Percentiles rank a stretch among this genome's conserved stretches.
Evolutionary conservation across 1,140 invertebrate genomes (phyloP).

Genomic region (Scaptodrosophila lebanonensis): DNA sequence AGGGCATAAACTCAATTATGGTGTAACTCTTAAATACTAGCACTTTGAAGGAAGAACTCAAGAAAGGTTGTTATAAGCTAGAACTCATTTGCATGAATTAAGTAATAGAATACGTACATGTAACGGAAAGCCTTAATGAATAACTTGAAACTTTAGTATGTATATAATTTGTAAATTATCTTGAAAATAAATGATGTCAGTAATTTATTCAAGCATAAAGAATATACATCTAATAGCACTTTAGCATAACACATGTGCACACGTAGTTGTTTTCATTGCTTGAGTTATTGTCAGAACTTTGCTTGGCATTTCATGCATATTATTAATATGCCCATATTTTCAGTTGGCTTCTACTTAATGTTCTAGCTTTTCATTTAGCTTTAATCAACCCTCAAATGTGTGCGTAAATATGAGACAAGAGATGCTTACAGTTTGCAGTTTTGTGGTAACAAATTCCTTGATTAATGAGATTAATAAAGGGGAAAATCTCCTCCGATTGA

Average conservation of each 20-base stretch:
- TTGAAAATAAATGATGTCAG: slow-evolving; percentile 45
- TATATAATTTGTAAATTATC: slow-evolving; percentile 47
- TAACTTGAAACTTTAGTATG: slow-evolving; percentile 19
- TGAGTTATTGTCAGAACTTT: slow-evolving; percentile 51
- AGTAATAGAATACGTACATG: slow-evolving; percentile 25
- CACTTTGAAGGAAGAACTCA: background rate
- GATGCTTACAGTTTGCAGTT: slow-evolving; percentile 50
- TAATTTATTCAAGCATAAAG: slow-evolving; percentile 61
- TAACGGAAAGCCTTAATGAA: slow-evolving; percentile 26
- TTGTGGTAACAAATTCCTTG: slow-evolving; percentile 29
- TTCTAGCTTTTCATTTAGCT: slow-evolving; percentile 39
- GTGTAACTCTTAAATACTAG: too few relatives aligned
- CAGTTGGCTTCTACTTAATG: slow-evolving; percentile 1
- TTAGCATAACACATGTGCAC: slow-evolving; percentile 13
- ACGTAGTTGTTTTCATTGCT: slow-evolving; percentile 19
- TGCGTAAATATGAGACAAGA: slow-evolving; percentile 18
- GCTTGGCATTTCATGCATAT: slow-evolving; percentile 41
- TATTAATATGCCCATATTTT: slow-evolving; percentile 31
- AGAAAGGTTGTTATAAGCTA: too few relatives aligned
- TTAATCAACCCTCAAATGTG: slow-evolving; percentile 39
- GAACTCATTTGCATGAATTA: slow-evolving; percentile 5
- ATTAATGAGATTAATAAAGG: slow-evolving; percentile 66
- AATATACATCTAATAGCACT: too few relatives aligned
- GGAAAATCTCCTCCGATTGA: slow-evolving; percentile 50
- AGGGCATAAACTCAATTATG: slow-evolving; percentile 22